A percentile compares a stretch with the other conserved stretches of the same genome.
Evolutionary conservation across 2,113 vertebrate genomes (phyloP).

Genomic region (Chascanopsetta lugubris): DNA sequence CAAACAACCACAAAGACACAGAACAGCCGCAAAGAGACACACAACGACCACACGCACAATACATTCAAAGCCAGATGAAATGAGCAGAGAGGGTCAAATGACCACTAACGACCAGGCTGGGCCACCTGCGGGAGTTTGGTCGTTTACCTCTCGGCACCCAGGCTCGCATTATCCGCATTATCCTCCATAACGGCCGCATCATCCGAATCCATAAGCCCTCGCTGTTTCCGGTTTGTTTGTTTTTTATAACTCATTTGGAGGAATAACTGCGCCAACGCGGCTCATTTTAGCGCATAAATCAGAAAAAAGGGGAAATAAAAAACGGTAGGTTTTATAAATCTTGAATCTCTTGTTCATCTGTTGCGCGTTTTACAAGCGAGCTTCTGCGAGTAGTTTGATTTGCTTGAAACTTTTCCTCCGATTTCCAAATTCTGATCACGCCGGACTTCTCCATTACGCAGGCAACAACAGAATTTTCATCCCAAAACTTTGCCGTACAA

Average conservation of each 20-base stretch:
- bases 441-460: conserved; percentile 23
- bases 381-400: conserved; percentile 9
- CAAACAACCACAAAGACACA: background rate
- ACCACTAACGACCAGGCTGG: conserved; percentile 1
- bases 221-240: background rate
- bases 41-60: background rate
- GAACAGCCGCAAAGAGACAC: background rate
- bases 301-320: background rate
- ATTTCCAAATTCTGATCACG: conserved; percentile 24
- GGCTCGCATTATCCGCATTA: background rate
- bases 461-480: conserved; percentile 32
- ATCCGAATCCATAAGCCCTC: background rate
- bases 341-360: conserved; percentile 15
- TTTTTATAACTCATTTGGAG: conserved; percentile 3
- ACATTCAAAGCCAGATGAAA: too few relatives aligned
- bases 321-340: background rate
- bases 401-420: conserved; percentile 1
- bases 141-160: background rate
- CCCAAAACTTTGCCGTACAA: conserved; percentile 17
- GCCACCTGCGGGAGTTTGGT: background rate
- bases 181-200: background rate
- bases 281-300: background rate
- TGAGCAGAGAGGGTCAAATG: background rate
- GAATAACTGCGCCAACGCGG: background rate
- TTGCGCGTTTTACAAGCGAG: background rate